Evolutionary conservation across 2,888 invertebrate genomes (phyloP).

Genomic region (Eugnorisma glareosa): DNA sequence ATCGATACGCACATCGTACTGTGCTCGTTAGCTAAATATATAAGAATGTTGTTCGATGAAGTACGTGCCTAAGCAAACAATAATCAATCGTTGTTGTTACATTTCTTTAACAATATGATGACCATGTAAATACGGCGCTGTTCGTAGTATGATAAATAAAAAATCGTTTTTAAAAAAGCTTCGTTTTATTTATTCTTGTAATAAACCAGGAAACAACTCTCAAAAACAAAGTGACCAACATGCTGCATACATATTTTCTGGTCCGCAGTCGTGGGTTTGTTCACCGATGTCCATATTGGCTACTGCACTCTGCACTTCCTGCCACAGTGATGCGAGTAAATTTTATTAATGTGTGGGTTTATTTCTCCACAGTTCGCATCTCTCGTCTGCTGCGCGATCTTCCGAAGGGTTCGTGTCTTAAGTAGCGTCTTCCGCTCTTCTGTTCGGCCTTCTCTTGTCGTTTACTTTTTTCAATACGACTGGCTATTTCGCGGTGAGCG

Average conservation of each 20-base stretch:
- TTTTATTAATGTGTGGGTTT: neutral
- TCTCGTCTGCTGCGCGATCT: neutral
- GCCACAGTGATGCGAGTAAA: neutral
- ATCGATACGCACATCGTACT: conserved; percentile 57
- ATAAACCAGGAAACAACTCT: neutral
- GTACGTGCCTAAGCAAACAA: conserved; percentile 88
- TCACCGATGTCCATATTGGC: neutral
- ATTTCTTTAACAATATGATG: conserved; percentile 90
- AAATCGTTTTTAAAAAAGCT: conserved; percentile 85
- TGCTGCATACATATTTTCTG: neutral
- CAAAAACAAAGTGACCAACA: neutral
- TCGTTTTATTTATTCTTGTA: conserved; percentile 77
- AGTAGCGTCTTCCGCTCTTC: neutral
- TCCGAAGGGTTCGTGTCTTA: neutral
- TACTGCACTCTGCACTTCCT: neutral
- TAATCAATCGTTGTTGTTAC: conserved; percentile 88
- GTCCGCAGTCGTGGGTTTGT: neutral
- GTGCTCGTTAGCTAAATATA: conserved; percentile 74
- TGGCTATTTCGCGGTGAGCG: neutral
- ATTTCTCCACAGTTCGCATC: neutral
- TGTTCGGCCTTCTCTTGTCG: neutral
- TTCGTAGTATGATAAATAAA: conserved; percentile 89
- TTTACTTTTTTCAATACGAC: neutral
- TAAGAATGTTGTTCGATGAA: conserved; percentile 83
- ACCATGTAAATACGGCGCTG: conserved; percentile 90